phyloP scores from a whole-genome alignment of 2,113 vertebrate genomes.

The Martes martes region DNA sequence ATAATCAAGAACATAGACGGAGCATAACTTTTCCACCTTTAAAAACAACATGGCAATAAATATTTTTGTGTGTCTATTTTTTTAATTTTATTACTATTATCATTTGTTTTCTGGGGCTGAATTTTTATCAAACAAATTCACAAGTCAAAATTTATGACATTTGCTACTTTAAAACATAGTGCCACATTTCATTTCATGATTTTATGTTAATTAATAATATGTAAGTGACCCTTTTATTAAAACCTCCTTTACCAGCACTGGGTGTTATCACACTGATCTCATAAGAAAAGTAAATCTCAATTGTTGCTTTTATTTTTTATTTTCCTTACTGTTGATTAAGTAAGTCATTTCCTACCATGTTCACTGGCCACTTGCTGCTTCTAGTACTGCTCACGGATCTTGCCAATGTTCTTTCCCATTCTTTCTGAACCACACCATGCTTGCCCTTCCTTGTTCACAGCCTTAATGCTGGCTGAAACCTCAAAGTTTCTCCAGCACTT shows the following conservation, averaged over 20 bases:
- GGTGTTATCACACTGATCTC: neutral
- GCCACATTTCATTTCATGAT: neutral
- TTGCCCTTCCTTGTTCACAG: neutral
- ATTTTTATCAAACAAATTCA: neutral
- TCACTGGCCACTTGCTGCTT: neutral
- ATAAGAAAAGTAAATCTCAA: neutral
- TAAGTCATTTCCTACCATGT: neutral
- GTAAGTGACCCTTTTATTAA: neutral
- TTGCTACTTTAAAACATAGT: neutral
- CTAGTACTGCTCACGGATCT: neutral
- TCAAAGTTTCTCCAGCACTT: neutral
- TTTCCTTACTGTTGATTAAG: neutral
- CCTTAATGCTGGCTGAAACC: too few relatives aligned
- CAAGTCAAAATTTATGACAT: neutral
- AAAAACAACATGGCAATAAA: neutral
- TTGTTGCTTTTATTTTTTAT: neutral
- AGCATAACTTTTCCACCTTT: neutral
- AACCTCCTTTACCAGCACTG: neutral
- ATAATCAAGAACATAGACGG: neutral
- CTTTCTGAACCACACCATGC: neutral
- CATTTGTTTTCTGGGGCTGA: neutral
- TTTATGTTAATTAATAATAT: neutral
- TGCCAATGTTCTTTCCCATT: rapidly evolving
- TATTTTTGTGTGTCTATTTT: neutral
- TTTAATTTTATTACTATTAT: neutral